Base-by-base conservation (phyloP, 2,113 vertebrate species). In the Solea solea region DNA sequence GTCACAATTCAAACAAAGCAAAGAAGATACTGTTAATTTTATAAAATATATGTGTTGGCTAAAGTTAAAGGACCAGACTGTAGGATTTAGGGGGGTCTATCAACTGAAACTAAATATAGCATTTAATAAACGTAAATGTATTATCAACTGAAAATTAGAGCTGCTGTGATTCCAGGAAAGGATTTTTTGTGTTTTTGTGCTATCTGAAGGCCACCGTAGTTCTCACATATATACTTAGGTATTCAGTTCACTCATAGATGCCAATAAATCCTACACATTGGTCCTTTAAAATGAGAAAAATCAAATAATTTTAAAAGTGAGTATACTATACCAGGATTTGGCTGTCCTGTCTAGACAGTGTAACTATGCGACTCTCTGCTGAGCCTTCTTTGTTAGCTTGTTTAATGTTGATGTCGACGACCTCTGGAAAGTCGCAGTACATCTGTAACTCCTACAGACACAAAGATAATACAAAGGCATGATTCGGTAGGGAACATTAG, bases 381-480 rank as follows among this genome's bases (percentile, higher is more conserved):
- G 96, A 96, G 12, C 94, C 93, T 78, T 98, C 96, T 76, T 97
- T 96, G 68, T 87, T 96, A 40, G 96, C 94, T 91, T 98, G 96
- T 63, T 99, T 98, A 91, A 99, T 94, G 91, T 94, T 96, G 90
- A 99, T 95, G 91, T 99, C 97, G 79, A 99, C 98, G 81, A 99
- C 95, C 72, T 96, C 96, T 59, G 95, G 94, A 89, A 99, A 99
- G 93, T 99, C 97, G 89, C 98, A 99, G 85, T 96, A 99, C 0
- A 93, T 92, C 86, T 98, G 94, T 62, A 96, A 91, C 87, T 96
- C 95, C 97, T 98, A 80, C 80, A 83, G 40, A 72, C 13, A 72
- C 13, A 49, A 16, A 46, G 14, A 45, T 9, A 45, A 45, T 45
- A 45, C 11, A 5, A 48, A 10, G 4, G 12, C 45, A 48, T 11